Evolutionary conservation across 2,113 vertebrate genomes (phyloP), one percentile per base, ranked within the genome.

Genomic region (Hoplias malabaricus): DNA sequence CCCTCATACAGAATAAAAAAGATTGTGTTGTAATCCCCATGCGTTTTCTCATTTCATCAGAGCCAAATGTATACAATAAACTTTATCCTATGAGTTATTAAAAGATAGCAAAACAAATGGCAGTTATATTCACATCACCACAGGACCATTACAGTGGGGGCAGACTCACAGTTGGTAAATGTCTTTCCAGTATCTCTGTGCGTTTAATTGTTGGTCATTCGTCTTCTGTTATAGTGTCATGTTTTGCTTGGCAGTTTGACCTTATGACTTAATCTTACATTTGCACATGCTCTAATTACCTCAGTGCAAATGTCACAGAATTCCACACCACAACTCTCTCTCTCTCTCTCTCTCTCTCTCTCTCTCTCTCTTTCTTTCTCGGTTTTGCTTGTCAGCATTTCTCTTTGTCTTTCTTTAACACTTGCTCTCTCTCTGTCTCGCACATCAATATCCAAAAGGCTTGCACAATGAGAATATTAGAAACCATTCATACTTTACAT

Each of bases 321-420:
- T 63, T 75, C 59, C 53, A 56, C 27, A 2, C 63, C 19, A 34
- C 46, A n/a, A 21, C 14, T 21, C 23, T 36, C 31, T 27, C 4
- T 53, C 9, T 56, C 21, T 56, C 21, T 25, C 19, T 53, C 53
- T 56, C 53, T 27, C 8, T 62, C 23, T 33, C 23, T 12, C 9
- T 11, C 43, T 23, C 21, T 53, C n/a, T 7, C 8, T 57, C 1
- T 19, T 8, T 65, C 31, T 29, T 29, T 11, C 9, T 29, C 12
- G 9, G 4, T n/a, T 9, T 21, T 21, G 36, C 36, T 16, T 5
- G 3, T 14, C 5, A 12, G 5, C 19, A 8, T 14, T 16, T 33
- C 11, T 33, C 57, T 61, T 81, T 73, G 89, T 89, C 76, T 72
- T 83, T n/a, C 7, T 48, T 19, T 48, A 14, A 5, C 10, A n/a